These are phyloP conservation scores for Corythornis leucogaster DNA, from an alignment of 2,797 vertebrate species.

Conservation along the genomic window DNA sequence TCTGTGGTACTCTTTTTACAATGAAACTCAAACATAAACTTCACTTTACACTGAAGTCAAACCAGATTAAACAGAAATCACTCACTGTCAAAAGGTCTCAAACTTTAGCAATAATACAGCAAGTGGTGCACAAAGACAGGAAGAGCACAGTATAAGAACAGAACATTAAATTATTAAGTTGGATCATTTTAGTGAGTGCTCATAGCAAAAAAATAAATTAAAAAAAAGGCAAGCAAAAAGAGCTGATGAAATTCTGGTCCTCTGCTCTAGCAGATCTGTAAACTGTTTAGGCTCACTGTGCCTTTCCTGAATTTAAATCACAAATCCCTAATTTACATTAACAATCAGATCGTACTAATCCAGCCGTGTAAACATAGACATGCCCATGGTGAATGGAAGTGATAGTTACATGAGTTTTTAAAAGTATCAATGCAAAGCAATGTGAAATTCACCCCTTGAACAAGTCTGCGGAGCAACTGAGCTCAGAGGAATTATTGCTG, in stretches of 20 bases:
- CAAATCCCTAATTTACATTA: neutral
- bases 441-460: accelerated
- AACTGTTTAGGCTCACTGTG: neutral
- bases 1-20: neutral
- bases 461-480: neutral
- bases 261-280: neutral
- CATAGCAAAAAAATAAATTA: neutral
- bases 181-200: neutral
- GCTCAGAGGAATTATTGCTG: neutral
- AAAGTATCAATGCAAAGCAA: neutral
- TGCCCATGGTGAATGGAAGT: accelerated
- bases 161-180: neutral
- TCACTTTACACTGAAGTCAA: neutral
- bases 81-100: neutral
- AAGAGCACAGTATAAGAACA: neutral
- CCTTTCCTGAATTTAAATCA: neutral
- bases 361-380: neutral
- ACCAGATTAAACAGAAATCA: neutral
- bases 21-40: neutral
- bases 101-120: neutral
- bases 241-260: neutral
- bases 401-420: neutral
- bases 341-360: neutral
- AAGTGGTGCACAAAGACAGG: neutral
- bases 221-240: neutral